Conservation (phyloP, 30 jellyfish, hydroid and myxozoan species). For the Pelagia noctiluca region DNA sequence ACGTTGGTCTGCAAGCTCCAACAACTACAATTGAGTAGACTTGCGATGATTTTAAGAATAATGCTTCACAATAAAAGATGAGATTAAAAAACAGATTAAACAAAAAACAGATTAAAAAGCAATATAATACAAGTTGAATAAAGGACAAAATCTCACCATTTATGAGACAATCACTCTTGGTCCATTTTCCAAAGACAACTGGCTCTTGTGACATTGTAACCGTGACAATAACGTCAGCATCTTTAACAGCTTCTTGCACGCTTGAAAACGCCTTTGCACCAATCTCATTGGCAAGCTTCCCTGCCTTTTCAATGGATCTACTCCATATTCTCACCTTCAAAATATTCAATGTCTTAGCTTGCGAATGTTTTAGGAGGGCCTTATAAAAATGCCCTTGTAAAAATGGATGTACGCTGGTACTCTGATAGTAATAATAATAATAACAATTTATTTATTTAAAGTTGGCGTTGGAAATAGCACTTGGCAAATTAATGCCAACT, state of each 20-base stretch:
- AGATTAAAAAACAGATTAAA: too few species aligned
- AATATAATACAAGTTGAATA: neutral
- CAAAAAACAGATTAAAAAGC: neutral
- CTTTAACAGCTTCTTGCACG: slow-evolving; percentile 88
- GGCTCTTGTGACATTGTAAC: slow-evolving; percentile 85
- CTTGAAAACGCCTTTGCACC: slow-evolving; percentile 63
- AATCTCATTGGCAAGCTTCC: slow-evolving; percentile 55
- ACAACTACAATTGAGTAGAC: slow-evolving; percentile 71
- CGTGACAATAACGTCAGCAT: slow-evolving; percentile 96
- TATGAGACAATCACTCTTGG: slow-evolving; percentile 65
- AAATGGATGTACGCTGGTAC: too few species aligned
- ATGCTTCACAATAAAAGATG: too few species aligned
- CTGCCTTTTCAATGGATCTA: slow-evolving; percentile 61
- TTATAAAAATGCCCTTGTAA: neutral
- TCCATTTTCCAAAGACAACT: slow-evolving; percentile 78
- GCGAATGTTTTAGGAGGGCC: neutral
- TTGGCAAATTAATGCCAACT: too few species aligned
- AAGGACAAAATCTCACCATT: slow-evolving; percentile 45
- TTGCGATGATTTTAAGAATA: too few species aligned
- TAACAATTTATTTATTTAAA: too few species aligned
- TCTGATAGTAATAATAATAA: too few species aligned
- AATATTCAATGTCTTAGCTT: neutral
- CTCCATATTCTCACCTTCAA: slow-evolving; percentile 81
- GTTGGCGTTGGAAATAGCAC: too few species aligned
- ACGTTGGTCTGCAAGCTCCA: slow-evolving; percentile 84